These are phyloP conservation scores for Collichthys lucidus DNA, from an alignment of 2,113 vertebrate genomes.

Conservation along the genomic window DNA sequence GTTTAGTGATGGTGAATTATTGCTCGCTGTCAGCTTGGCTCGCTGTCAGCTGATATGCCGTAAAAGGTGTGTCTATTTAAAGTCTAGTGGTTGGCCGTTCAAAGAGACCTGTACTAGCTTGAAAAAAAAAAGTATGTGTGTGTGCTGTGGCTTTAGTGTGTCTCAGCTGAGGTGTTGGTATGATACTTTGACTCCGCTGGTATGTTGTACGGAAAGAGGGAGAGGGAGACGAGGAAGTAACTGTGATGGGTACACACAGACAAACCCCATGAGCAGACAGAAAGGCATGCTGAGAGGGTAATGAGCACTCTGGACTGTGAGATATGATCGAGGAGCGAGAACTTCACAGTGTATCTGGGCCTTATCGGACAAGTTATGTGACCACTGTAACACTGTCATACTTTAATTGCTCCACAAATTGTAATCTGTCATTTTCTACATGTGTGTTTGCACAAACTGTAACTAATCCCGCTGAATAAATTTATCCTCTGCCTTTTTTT, in stretches of 20 bases:
- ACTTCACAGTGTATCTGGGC: slow-evolving; percentile 11
- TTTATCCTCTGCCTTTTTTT: not conserved
- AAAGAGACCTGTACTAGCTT: slow-evolving; percentile 16
- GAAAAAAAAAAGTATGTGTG: slow-evolving; percentile 19
- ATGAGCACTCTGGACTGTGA: slow-evolving; percentile 23
- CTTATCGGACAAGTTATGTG: slow-evolving; percentile 13
- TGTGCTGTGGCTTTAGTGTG: slow-evolving; percentile 25
- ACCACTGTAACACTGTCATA: not conserved
- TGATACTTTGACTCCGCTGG: slow-evolving; percentile 57
- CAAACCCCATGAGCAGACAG: slow-evolving; percentile 44
- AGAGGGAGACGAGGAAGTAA: slow-evolving; percentile 15
- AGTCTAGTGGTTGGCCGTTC: slow-evolving; percentile 31
- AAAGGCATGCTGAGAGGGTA: slow-evolving; percentile 54
- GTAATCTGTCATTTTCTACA: not conserved
- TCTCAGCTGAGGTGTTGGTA: slow-evolving; percentile 50
- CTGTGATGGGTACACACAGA: slow-evolving; percentile 16
- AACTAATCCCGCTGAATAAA: not conserved
- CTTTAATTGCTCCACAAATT: not conserved
- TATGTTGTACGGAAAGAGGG: slow-evolving; percentile 42
- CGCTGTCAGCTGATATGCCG: slow-evolving; percentile 54
- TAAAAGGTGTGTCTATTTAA: slow-evolving; percentile 59
- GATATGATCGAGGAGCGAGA: slow-evolving; percentile 31
- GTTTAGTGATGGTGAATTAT: slow-evolving; percentile 25
- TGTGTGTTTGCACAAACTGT: not conserved
- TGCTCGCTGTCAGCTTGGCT: slow-evolving; percentile 32